Conservation (phyloP, 2,888 invertebrate species). For the Crossocerus cetratus region DNA sequence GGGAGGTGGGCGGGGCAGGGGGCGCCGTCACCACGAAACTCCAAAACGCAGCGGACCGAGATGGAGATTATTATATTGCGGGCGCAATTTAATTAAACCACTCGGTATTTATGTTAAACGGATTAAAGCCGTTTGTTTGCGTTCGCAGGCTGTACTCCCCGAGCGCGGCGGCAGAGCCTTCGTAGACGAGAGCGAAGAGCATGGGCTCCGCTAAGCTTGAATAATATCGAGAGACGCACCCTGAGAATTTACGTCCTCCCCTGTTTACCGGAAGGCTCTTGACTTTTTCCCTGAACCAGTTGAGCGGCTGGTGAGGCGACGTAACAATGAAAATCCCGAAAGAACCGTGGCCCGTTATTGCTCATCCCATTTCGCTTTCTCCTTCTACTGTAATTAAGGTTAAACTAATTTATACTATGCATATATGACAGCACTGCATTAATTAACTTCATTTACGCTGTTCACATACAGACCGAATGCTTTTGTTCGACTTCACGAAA, state of each 20-base stretch:
- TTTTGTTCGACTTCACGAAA: too few species aligned
- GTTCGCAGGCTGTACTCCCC: constrained; percentile 48
- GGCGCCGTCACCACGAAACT: background rate
- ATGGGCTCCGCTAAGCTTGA: constrained; percentile 61
- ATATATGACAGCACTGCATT: too few species aligned
- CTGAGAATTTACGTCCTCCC: constrained; percentile 57
- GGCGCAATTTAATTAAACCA: constrained; percentile 63
- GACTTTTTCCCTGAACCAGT: constrained; percentile 52
- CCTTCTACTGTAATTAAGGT: too few species aligned
- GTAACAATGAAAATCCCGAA: constrained; percentile 42
- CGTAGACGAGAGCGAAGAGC: constrained; percentile 12
- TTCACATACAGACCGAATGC: too few species aligned
- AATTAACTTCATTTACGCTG: too few species aligned
- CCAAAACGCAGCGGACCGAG: background rate
- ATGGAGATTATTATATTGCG: constrained; percentile 35
- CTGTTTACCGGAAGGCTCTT: constrained; percentile 56
- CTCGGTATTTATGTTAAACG: constrained; percentile 66
- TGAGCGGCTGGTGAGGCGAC: constrained; percentile 13
- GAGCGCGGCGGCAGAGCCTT: constrained; percentile 22
- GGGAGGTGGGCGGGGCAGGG: background rate
- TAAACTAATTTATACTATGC: too few species aligned
- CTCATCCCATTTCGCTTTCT: background rate
- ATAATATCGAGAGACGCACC: constrained; percentile 63
- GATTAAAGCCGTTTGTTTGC: constrained; percentile 69
- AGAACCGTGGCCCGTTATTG: constrained; percentile 3